phyloP scores from a whole-genome alignment of 1,140 invertebrate species.

The Onthophagus taurus region DNA sequence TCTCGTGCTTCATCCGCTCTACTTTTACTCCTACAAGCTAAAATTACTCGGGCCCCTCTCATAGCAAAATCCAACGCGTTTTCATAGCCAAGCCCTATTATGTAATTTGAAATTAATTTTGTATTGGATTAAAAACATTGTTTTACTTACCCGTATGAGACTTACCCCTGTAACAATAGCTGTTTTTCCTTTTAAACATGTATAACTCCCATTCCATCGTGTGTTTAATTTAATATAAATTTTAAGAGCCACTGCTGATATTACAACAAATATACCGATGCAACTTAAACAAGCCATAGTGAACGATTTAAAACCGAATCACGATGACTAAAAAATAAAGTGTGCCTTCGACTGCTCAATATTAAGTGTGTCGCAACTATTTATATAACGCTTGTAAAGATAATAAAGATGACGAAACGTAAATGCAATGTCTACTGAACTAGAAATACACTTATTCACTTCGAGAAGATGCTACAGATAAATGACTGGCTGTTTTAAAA shows the following conservation, averaged over 20 bases:
- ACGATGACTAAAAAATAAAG: too few relatives aligned
- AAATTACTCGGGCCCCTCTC: conserved; percentile 55
- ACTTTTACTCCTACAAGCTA: conserved; percentile 59
- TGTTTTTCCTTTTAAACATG: conserved; percentile 22
- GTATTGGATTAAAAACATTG: too few relatives aligned
- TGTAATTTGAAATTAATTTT: too few relatives aligned
- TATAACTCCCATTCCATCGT: conserved; percentile 17
- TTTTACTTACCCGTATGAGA: conserved; percentile 17
- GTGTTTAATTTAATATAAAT: conserved; percentile 18
- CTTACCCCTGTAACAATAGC: conserved; percentile 20
- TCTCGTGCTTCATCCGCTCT: conserved; percentile 58
- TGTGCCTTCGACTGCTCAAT: too few relatives aligned
- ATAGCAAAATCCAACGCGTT: conserved; percentile 56
- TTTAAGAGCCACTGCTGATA: conserved; percentile 3
- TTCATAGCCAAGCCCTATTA: conserved; percentile 60
- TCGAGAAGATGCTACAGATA: too few relatives aligned
- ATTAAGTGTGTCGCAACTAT: too few relatives aligned
- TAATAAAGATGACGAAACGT: too few relatives aligned
- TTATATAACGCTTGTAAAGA: too few relatives aligned
- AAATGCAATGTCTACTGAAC: too few relatives aligned
- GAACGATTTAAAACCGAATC: too few relatives aligned
- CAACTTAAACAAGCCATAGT: not conserved
- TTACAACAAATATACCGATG: not conserved
- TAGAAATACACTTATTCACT: too few relatives aligned
- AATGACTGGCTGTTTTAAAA: too few relatives aligned